Conservation (phyloP, 2,888 invertebrate genomes). For the Ophion ventricosus region DNA sequence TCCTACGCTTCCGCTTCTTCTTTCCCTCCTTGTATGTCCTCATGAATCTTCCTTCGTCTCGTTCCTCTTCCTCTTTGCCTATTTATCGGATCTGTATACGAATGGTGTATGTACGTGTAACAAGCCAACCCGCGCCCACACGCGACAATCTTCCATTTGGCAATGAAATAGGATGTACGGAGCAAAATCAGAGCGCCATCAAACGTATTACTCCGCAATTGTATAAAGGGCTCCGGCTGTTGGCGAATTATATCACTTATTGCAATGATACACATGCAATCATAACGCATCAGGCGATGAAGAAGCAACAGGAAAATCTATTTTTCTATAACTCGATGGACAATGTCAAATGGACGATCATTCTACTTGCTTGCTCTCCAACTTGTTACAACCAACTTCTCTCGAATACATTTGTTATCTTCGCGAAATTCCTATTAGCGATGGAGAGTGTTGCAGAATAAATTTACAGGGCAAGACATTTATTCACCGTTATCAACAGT, state of each 20-base stretch:
- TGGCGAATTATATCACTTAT: slow-evolving; percentile 78
- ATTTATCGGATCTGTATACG: slow-evolving; percentile 3
- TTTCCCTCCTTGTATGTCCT: slow-evolving; percentile 1
- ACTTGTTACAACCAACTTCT: too few species aligned
- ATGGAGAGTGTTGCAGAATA: too few species aligned
- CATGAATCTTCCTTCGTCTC: slow-evolving; percentile 43
- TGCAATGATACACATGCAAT: slow-evolving; percentile 5
- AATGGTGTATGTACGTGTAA: slow-evolving; percentile 35
- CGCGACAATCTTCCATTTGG: slow-evolving; percentile 48
- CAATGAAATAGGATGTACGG: background rate
- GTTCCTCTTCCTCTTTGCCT: slow-evolving; percentile 22
- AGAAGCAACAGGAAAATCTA: background rate
- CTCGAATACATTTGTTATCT: too few species aligned
- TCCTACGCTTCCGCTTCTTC: slow-evolving; percentile 34
- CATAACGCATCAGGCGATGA: background rate
- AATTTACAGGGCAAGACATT: too few species aligned
- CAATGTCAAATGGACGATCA: background rate
- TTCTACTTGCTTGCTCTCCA: background rate
- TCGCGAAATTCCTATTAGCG: too few species aligned
- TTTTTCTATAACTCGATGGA: background rate
- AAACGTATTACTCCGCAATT: slow-evolving; percentile 79
- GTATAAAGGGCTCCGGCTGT: slow-evolving; percentile 80
- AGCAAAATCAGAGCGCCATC: slow-evolving; percentile 71
- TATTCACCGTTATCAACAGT: too few species aligned
- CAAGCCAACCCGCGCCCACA: slow-evolving; percentile 56